These are phyloP conservation scores for Trematomus loennbergii DNA, from an alignment of 2,113 vertebrate genomes.

Conservation along the genomic window DNA sequence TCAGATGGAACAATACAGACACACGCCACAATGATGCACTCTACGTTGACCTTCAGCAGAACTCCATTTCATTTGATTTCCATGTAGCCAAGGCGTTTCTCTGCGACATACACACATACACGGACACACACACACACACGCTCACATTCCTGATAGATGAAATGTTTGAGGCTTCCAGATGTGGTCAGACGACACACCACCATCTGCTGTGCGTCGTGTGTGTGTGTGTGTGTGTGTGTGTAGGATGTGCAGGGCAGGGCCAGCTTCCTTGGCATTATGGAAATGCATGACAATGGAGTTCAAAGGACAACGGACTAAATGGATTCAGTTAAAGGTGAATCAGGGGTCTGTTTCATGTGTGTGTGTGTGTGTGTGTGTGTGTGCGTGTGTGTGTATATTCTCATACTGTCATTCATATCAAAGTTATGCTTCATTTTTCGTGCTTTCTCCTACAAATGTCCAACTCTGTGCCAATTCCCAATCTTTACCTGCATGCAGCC, in stretches of 20 bases:
- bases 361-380: background rate
- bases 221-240: too few species aligned
- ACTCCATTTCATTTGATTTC: slow-evolving; percentile 57
- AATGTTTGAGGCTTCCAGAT: slow-evolving; percentile 56
- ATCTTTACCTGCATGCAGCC: too few species aligned
- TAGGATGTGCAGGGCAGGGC: background rate
- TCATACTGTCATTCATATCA: too few species aligned
- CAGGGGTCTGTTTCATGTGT: background rate
- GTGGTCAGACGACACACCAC: slow-evolving; percentile 36
- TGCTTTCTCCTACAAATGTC: too few species aligned
- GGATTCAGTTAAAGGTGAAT: background rate
- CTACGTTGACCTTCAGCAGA: slow-evolving; percentile 46
- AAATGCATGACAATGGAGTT: background rate
- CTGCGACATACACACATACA: background rate
- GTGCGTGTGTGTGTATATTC: background rate
- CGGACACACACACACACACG: slow-evolving; percentile 21
- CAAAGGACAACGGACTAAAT: too few species aligned
- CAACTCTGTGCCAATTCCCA: too few species aligned
- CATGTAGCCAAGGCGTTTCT: slow-evolving; percentile 48
- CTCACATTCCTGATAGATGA: slow-evolving; percentile 60
- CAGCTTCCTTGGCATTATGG: slow-evolving; percentile 6
- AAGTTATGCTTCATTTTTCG: too few species aligned
- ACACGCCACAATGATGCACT: background rate
- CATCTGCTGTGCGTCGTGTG: slow-evolving; percentile 36
- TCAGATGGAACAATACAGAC: background rate